Base-by-base conservation (phyloP, 2,797 vertebrate genomes). In the Tinamus major region DNA sequence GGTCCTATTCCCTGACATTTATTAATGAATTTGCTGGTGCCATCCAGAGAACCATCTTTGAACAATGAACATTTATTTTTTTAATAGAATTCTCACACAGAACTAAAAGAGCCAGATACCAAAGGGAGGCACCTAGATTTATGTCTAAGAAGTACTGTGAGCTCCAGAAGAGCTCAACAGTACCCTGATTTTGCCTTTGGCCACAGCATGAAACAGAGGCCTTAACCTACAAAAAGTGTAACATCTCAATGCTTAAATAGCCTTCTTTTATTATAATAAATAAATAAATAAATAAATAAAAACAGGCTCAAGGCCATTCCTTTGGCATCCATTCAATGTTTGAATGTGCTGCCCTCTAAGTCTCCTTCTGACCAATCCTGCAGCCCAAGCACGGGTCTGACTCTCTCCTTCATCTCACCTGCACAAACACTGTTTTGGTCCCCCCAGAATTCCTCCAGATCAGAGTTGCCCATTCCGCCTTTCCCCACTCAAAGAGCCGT, bases 151-250 rank as follows among this genome's bases (percentile, higher is more conserved):
- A 58, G 27, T 56, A 41, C 20, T 35, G 27, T 81, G 1, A 37
- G 27, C 72, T 93, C 84, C 63, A 77, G 62, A 72, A 29, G 7
- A 65, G 9, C 35, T 9, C 29, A 56, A 13, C n/a, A 31, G 29
- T 81, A 15, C 4, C 5, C n/a, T 53, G 46, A n/a, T 1, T 51
- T 56, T 82, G 6, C 42, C 80, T 75, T 29, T 10, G 23, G 31
- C 0, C 0, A 15, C 19, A 17, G 5, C 8, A 14, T 4, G 29
- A 84, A 61, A 53, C 1, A 41, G 13, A 7, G 5, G 4, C 29
- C 58, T 63, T 53, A 80, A 53, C 10, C 10, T 31, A 8, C 31
- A 55, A 44, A 71, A 42, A 56, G 3, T n/a, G 16, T 33, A n/a
- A 33, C 21, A 56, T 41, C 17, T 72, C 23, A 56, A 5, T 39